Evolutionary conservation across 1,140 invertebrate species (phyloP).

Genomic region (Gryllus bimaculatus): DNA sequence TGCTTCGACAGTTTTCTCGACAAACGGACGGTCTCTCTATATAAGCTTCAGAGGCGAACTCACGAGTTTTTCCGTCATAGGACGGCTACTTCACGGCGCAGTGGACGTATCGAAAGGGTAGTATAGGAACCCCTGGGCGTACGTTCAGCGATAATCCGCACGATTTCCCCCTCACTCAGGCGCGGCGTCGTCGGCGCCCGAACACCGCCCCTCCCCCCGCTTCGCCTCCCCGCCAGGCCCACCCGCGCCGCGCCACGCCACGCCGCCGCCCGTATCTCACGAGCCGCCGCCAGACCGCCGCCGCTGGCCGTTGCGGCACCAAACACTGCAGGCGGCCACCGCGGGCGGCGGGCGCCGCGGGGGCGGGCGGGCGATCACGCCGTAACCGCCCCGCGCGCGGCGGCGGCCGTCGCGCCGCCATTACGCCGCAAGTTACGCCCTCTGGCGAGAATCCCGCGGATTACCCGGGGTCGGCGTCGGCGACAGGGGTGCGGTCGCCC

Average conservation of each 20-base stretch:
- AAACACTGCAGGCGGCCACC: no score
- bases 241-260: no score
- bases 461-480: background rate
- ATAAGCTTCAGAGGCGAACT: background rate
- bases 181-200: background rate
- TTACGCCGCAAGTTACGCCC: slow-evolving; percentile 2
- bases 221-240: background rate
- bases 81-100: background rate
- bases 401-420: background rate
- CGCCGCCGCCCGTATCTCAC: background rate
- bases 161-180: background rate
- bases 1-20: no score
- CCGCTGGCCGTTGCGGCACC: no score
- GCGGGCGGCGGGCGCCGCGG: no score
- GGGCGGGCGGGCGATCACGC: background rate
- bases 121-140: background rate
- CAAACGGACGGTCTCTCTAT: background rate
- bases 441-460: slow-evolving; percentile 2
- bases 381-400: background rate
- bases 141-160: background rate
- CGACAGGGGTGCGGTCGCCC: background rate
- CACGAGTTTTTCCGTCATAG: background rate
- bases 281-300: no score
- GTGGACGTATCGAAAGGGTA: background rate
- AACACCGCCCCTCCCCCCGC: background rate